These are phyloP conservation scores for Enteromius trimaculatus DNA, from an alignment of 2,797 vertebrate species.

Conservation along the genomic window DNA sequence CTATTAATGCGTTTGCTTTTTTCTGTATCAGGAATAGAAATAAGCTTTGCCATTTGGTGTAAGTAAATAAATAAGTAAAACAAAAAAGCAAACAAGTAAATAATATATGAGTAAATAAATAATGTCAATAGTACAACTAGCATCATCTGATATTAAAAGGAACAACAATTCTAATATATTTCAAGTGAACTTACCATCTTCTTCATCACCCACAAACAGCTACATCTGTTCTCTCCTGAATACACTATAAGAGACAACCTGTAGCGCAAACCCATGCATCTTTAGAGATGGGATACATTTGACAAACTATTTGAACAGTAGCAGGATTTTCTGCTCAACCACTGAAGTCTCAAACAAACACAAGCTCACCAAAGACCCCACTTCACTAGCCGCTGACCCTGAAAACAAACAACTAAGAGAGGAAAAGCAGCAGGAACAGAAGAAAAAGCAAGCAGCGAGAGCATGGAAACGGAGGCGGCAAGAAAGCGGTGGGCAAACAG, in stretches of 20 bases:
- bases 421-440: conserved; percentile 5
- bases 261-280: conserved; percentile 7
- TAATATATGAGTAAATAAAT: not conserved
- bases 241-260: not conserved
- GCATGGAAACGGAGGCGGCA: not conserved
- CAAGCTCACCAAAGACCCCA: conserved; percentile 28
- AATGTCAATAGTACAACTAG: not conserved
- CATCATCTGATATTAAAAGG: not conserved
- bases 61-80: too few species aligned
- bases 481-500: conserved; percentile 24
- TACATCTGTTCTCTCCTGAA: conserved; percentile 1
- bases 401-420: conserved; percentile 32
- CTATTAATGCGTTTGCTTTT: too few species aligned
- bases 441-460: conserved; percentile 13
- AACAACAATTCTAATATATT: not conserved
- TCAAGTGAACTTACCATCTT: not conserved
- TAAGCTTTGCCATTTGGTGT: too few species aligned
- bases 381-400: conserved; percentile 35
- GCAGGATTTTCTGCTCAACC: not conserved
- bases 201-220: conserved; percentile 4
- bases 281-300: not conserved
- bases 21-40: too few species aligned
- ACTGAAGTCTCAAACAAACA: conserved; percentile 44
- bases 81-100: too few species aligned
- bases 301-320: not conserved